Evolutionary conservation across 2,797 vertebrate species (phyloP).

Genomic region (Limnodromus scolopaceus): DNA sequence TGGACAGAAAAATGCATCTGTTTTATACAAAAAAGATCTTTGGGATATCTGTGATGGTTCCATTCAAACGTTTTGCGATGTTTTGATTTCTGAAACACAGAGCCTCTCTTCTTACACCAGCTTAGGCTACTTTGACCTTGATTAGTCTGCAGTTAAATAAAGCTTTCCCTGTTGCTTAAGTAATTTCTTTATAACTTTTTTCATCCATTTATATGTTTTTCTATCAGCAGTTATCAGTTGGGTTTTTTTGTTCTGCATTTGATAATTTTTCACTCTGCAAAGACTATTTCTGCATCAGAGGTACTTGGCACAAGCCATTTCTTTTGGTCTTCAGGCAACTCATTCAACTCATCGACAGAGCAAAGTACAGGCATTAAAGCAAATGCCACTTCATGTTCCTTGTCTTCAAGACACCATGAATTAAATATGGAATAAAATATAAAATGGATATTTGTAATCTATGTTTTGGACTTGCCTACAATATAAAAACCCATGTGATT

Average conservation of each 20-base stretch:
- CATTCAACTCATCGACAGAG: neutral
- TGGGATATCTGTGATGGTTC: neutral
- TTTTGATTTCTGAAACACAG: neutral
- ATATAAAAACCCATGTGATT: neutral
- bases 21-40: neutral
- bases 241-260: neutral
- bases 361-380: neutral
- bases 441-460: neutral
- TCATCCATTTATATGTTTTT: neutral
- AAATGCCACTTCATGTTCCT: neutral
- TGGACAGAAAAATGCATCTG: neutral
- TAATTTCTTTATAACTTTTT: neutral
- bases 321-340: neutral
- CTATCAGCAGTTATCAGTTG: neutral
- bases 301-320: neutral
- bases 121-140: neutral
- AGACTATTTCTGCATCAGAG: neutral
- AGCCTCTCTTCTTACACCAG: neutral
- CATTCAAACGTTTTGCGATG: accelerated
- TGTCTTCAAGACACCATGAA: neutral
- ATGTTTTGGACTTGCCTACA: neutral
- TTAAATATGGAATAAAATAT: neutral
- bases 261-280: neutral
- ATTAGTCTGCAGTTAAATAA: neutral
- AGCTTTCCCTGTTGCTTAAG: neutral